Evolutionary conservation across 2,113 vertebrate genomes (phyloP).

Genomic region (Ia io): DNA sequence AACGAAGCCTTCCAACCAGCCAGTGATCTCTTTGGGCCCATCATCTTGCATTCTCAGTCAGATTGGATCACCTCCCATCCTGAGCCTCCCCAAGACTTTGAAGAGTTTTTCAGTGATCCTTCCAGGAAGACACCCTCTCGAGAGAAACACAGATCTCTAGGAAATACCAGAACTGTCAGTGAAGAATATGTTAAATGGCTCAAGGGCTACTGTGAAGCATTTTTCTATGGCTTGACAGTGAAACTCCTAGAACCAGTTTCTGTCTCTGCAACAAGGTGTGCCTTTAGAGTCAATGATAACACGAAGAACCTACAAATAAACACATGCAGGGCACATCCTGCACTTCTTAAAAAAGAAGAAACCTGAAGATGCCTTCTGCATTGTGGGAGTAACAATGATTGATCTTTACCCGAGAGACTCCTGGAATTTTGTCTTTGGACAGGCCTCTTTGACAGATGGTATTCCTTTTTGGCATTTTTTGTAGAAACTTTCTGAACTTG

Average conservation of each 20-base stretch:
- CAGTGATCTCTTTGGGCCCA: constrained; percentile 82
- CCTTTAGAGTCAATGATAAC: constrained; percentile 84
- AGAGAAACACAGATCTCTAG: constrained; percentile 81
- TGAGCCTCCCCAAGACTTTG: constrained; percentile 86
- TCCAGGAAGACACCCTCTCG: constrained; percentile 78
- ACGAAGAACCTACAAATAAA: constrained; percentile 88
- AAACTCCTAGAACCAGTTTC: constrained; percentile 82
- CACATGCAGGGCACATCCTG: constrained; percentile 76
- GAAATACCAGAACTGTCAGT: constrained; percentile 79
- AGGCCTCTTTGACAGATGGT: too few relatives aligned
- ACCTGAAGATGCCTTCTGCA: too few relatives aligned
- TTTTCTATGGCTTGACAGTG: constrained; percentile 85
- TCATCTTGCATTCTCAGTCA: constrained; percentile 84
- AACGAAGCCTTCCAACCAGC: constrained; percentile 81
- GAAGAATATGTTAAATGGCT: constrained; percentile 85
- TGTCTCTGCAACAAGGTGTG: constrained; percentile 82
- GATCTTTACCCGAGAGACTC: too few relatives aligned
- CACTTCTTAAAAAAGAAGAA: too few relatives aligned
- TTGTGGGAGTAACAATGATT: too few relatives aligned
- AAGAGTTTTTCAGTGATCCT: constrained; percentile 84
- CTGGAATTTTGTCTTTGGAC: too few relatives aligned
- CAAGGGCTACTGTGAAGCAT: constrained; percentile 87
- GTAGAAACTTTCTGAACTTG: too few relatives aligned
- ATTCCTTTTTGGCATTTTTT: too few relatives aligned
- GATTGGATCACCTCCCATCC: constrained; percentile 88